Conservation (phyloP, 2,797 vertebrate species). For the Gadopsis marmoratus region DNA sequence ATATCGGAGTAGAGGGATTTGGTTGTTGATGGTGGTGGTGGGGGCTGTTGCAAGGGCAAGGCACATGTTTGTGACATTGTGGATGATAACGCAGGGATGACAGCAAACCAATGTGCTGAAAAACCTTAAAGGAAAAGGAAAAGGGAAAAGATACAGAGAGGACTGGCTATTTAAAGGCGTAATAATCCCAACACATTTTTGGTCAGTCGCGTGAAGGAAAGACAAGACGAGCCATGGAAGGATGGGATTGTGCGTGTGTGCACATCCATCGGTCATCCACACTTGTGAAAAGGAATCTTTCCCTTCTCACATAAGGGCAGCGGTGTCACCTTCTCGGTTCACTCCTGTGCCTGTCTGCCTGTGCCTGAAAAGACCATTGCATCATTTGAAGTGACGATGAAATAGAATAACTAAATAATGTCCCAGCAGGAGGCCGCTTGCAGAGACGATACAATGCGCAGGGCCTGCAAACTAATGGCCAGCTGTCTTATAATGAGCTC, state of each 20-base stretch:
- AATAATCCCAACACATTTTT: conserved; percentile 21
- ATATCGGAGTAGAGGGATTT: conserved; percentile 58
- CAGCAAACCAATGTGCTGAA: conserved; percentile 43
- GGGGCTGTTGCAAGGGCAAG: conserved; percentile 47
- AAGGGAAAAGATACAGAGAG: conserved; percentile 1
- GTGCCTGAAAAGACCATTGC: conserved; percentile 70
- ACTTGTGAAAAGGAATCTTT: conserved; percentile 47
- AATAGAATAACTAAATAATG: conserved; percentile 85
- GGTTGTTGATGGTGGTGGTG: conserved; percentile 22
- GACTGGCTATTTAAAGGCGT: conserved; percentile 32
- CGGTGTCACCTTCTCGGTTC: conserved; percentile 73
- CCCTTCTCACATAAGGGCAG: conserved; percentile 54
- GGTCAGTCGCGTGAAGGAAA: conserved; percentile 33
- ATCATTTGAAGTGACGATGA: conserved; percentile 80
- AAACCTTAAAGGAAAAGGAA: conserved; percentile 34
- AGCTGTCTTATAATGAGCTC: conserved; percentile 84
- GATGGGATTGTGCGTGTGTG: conserved; percentile 6
- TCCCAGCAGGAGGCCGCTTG: conserved; percentile 79
- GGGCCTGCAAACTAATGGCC: conserved; percentile 79
- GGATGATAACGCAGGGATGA: conserved; percentile 51
- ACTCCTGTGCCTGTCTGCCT: conserved; percentile 55
- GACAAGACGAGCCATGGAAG: not conserved
- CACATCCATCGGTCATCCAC: conserved; percentile 27
- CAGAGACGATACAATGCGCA: conserved; percentile 76
- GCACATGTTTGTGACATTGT: conserved; percentile 61